A percentile compares a stretch with the other conserved stretches of the same genome.
Evolutionary conservation across 2,113 vertebrate species (phyloP).

Genomic region (Rhinichthys klamathensis): DNA sequence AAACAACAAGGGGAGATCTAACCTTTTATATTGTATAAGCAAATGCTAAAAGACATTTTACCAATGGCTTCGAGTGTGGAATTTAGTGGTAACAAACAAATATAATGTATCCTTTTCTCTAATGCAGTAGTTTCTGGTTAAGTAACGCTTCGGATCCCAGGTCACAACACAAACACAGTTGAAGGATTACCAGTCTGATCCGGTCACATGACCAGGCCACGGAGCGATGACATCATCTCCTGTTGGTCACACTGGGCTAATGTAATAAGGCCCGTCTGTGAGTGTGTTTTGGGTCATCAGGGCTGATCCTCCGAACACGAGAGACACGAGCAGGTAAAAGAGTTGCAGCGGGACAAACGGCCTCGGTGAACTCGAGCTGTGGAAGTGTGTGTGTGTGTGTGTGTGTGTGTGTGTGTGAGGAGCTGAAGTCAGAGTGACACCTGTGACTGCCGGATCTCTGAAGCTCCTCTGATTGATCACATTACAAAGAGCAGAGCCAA

Average conservation of each 20-base stretch:
- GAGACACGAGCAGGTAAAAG: conserved; percentile 47
- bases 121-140: background rate
- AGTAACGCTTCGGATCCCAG: background rate
- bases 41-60: background rate
- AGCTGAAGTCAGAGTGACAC: background rate
- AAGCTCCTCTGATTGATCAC: background rate
- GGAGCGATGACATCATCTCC: conserved; percentile 65
- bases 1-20: background rate
- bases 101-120: background rate
- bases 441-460: background rate
- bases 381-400: background rate
- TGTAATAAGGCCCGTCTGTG: conserved; percentile 73
- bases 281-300: conserved; percentile 63
- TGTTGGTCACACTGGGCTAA: conserved; percentile 66
- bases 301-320: conserved; percentile 53
- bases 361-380: background rate
- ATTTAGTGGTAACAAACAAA: background rate
- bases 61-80: background rate
- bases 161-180: conserved; percentile 53
- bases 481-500: conserved; percentile 15
- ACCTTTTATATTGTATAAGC: background rate
- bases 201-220: conserved; percentile 67
- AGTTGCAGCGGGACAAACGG: conserved; percentile 21
- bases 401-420: background rate
- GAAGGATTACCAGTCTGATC: conserved; percentile 63